Evolutionary conservation across 2,113 vertebrate genomes (phyloP), one percentile per base, ranked within the genome.

Genomic region (Martes martes): DNA sequence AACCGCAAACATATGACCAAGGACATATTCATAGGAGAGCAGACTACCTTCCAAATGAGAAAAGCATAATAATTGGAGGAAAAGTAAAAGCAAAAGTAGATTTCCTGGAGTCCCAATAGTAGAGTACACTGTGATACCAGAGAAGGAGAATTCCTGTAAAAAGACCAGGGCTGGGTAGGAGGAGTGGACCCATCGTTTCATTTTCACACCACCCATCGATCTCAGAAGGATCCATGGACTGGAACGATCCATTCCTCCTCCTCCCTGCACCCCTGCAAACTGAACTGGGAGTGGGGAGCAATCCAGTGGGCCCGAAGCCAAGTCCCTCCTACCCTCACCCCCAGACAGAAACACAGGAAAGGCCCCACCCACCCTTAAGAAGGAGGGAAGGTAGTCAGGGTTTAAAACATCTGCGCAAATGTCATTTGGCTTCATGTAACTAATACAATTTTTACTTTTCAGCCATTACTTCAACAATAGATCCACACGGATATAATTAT

Each of bases 171-270:
- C 2, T 39, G 19, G 0, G 39, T 6, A 2, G 26, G 16, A 4
- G 26, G 19, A 23, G 1, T 7, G 33, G 16, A 26, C 45, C 2
- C 0, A 4, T 1, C 2, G 15, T 24, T 31, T 9, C 21, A 2
- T 45, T 1, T 59, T n/a, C 11, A n/a, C 16, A 36, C 10, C 13
- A 0, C 4, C 39, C 2, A 3, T 26, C 4, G 4, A 24, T 3
- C 16, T 9, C 7, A 18, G 24, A 45, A 84, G 14, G 23, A 50
- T 11, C 2, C 6, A 1, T 0, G 50, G 21, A 3, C 31, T 1
- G 9, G 55, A 39, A 18, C 2, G 10, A 9, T 39, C 0, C 0
- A 1, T 2, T 4, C 7, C 1, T 39, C 9, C 4, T 47, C 19
- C 4, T 42, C n/a, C 4, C 28, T 6, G 4, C 7, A 3, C 6